phyloP scores from a whole-genome alignment of 2,797 vertebrate species.

The Pantherophis vulpinus region DNA sequence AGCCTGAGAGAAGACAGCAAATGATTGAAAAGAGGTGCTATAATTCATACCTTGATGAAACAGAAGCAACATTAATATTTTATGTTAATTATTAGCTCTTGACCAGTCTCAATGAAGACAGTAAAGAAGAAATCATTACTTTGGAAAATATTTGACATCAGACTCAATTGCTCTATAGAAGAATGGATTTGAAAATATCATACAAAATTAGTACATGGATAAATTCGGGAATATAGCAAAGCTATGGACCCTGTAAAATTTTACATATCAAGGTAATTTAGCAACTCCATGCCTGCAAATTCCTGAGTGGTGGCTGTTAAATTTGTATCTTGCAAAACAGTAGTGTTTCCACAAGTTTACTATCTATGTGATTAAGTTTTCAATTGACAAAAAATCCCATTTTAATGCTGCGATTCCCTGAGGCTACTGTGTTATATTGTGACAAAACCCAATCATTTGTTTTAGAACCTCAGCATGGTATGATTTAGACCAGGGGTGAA shows the following conservation, averaged over 20 bases:
- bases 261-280: not conserved
- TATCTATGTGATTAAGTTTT: not conserved
- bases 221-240: not conserved
- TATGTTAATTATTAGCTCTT: slow-evolving; percentile 8
- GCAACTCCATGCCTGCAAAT: not conserved
- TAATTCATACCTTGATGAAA: slow-evolving; percentile 29
- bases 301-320: not conserved
- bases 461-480: not conserved
- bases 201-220: not conserved
- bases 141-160: not conserved
- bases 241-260: not conserved
- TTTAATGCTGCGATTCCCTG: not conserved
- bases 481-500: not conserved
- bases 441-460: not conserved
- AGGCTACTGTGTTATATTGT: not conserved
- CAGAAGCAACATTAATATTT: slow-evolving; percentile 34
- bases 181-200: slow-evolving; percentile 7
- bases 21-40: not conserved
- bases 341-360: not conserved
- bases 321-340: not conserved
- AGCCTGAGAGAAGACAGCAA: slow-evolving; percentile 1
- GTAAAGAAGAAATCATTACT: slow-evolving; percentile 9
- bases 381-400: not conserved
- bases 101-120: slow-evolving; percentile 17
- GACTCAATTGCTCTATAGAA: not conserved